Evolutionary conservation across 2,113 vertebrate genomes (phyloP).

Genomic region (Phoxinus phoxinus): DNA sequence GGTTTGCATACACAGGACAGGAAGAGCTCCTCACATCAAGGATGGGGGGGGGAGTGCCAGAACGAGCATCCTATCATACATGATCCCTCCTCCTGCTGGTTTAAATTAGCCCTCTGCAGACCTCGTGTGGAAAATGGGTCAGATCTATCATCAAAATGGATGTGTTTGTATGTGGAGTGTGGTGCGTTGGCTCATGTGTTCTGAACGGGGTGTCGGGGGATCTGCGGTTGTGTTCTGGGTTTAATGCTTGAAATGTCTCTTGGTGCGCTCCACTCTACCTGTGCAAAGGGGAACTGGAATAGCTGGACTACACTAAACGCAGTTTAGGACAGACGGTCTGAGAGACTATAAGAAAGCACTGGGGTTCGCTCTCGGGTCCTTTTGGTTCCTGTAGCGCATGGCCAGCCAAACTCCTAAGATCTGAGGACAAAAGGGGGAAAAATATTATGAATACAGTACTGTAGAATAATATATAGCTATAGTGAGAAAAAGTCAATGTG

Average conservation of each 20-base stretch:
- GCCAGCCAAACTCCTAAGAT: slow-evolving; percentile 93
- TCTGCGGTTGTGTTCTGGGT: slow-evolving; percentile 38
- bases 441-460: not conserved
- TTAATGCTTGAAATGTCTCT: slow-evolving; percentile 54
- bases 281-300: slow-evolving; percentile 58
- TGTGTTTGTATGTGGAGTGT: not conserved
- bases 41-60: slow-evolving; percentile 51
- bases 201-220: not conserved
- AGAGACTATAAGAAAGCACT: slow-evolving; percentile 89
- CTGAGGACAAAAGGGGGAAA: slow-evolving; percentile 65
- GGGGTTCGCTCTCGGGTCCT: slow-evolving; percentile 91
- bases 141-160: slow-evolving; percentile 8
- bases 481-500: not conserved
- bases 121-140: slow-evolving; percentile 24
- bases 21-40: slow-evolving; percentile 70
- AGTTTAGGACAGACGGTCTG: not conserved
- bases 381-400: slow-evolving; percentile 92
- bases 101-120: slow-evolving; percentile 21
- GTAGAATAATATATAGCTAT: not conserved
- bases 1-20: slow-evolving; percentile 48
- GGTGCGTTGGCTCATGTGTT: not conserved
- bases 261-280: slow-evolving; percentile 59
- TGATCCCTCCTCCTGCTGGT: slow-evolving; percentile 57
- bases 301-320: slow-evolving; percentile 35
- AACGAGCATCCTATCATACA: slow-evolving; percentile 71